phyloP scores from a whole-genome alignment of 1,140 invertebrate species.

The Lasioglossum albipes region DNA sequence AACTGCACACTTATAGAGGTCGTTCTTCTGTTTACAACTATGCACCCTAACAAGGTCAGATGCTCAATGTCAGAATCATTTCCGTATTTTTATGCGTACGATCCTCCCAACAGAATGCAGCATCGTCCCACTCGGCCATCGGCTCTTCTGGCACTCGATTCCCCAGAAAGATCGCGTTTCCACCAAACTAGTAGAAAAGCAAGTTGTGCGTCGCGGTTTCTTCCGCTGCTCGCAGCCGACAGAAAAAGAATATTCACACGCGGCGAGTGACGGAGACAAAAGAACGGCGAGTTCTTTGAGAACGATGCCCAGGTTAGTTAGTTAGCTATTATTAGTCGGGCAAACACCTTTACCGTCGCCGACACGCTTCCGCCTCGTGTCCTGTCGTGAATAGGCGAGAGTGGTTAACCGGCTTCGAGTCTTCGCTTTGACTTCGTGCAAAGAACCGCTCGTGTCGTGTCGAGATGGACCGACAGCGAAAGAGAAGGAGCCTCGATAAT shows the following conservation, averaged over 20 bases:
- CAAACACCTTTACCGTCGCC: constrained; percentile 29
- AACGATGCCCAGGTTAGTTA: constrained; percentile 5
- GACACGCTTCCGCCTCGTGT: constrained; percentile 2
- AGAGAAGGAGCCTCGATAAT: constrained; percentile 22
- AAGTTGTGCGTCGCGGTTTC: background rate
- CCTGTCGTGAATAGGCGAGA: constrained; percentile 21
- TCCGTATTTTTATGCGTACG: too few relatives aligned
- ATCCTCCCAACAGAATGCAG: too few relatives aligned
- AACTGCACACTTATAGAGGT: too few relatives aligned
- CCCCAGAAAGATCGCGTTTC: too few relatives aligned
- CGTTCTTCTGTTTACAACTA: too few relatives aligned
- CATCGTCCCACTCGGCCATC: too few relatives aligned
- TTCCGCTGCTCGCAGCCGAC: background rate
- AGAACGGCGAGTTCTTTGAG: constrained; percentile 19
- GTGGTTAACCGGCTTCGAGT: constrained; percentile 22
- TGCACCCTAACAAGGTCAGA: too few relatives aligned
- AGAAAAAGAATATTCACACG: background rate
- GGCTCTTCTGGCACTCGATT: too few relatives aligned
- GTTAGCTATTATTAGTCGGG: constrained; percentile 36
- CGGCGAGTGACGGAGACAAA: background rate
- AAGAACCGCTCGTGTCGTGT: background rate
- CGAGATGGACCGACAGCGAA: background rate
- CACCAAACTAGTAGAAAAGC: background rate
- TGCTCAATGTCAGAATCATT: too few relatives aligned
- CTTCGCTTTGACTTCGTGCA: constrained; percentile 24